phyloP scores from a whole-genome alignment of 2,113 vertebrate genomes.

The Hypomesus transpacificus region DNA sequence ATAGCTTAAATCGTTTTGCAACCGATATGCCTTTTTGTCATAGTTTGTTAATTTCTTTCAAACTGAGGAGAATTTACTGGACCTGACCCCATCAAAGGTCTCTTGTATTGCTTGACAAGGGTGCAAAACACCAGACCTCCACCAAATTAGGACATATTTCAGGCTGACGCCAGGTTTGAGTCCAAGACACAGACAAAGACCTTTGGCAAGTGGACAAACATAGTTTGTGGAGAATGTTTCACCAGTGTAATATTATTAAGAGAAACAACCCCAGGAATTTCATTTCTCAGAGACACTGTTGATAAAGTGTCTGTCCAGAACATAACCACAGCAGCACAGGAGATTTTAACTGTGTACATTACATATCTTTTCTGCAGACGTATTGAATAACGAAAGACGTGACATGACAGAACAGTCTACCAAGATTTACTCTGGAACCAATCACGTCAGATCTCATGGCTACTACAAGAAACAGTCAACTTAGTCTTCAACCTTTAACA shows the following conservation, averaged over 20 bases:
- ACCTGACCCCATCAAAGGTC: too few species aligned
- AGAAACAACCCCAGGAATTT: slow-evolving; percentile 55
- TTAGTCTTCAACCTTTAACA: slow-evolving; percentile 59
- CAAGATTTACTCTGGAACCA: slow-evolving; percentile 68
- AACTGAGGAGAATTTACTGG: too few species aligned
- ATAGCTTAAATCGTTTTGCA: background rate
- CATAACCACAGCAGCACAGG: slow-evolving; percentile 53
- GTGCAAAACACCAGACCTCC: too few species aligned
- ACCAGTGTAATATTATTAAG: background rate
- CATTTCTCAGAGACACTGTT: slow-evolving; percentile 43
- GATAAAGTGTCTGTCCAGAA: slow-evolving; percentile 53
- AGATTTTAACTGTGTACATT: slow-evolving; percentile 55
- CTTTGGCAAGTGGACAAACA: background rate
- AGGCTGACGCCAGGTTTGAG: background rate
- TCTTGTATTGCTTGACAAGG: too few species aligned
- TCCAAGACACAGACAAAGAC: background rate
- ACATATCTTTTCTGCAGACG: slow-evolving; percentile 61
- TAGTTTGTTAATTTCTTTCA: too few species aligned
- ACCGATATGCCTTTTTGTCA: background rate
- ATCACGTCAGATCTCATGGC: slow-evolving; percentile 67
- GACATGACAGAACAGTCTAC: slow-evolving; percentile 63
- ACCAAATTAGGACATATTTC: background rate
- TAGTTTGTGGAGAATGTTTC: background rate
- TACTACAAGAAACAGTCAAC: slow-evolving; percentile 66
- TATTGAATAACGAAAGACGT: slow-evolving; percentile 69